Evolutionary conservation across 1,140 invertebrate species (phyloP), one percentile per base, ranked within the genome.

Genomic region (Pseudoatta argentina): DNA sequence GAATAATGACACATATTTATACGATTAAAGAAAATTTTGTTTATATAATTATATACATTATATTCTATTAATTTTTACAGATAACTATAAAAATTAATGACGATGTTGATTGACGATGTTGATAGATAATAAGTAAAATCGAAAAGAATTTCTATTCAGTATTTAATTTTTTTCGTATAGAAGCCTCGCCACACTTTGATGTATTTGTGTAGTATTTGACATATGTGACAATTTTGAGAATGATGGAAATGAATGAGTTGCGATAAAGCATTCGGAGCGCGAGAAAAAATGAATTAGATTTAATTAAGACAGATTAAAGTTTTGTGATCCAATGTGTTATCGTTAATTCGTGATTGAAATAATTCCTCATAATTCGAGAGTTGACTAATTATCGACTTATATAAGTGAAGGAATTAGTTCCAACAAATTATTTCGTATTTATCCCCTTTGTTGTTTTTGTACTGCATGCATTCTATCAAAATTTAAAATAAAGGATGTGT

Each of bases 61-160:
- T 39, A 30, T 48, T 53, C 14, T 66, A 55, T 67, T 79, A 44
- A 55, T 55, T 67, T 79, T 55, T 79, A 67, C 48, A 77, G 24
- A 48, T 63, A 34, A 76, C 34, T 61, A 21, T 39, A 21, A 55
- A 75, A 75, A 75, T 24, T 24, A 75, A 57, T 75, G 10, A 73
- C 51, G 16, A 79, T 66, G 39, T 67, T 48, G 24, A 55, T 79
- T 39, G 64, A 48, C 39, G 39, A 44, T 44, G 8, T 44, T 8
- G 14, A 51, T 67, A 39, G 63, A 24, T 67, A 44, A 79, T 34
- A 53, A 66, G 27, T 79, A 34, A 34, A 63, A 53, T 79, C n/a
- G 61, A 34, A 64, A 34, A 51, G 27, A 79, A 79, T 63, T 63
- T 77, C 6, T 64, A 64, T 79, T 66, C 76, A 79, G 76, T 79